Evolutionary conservation across 2,797 vertebrate species (phyloP), one percentile per base, ranked within the genome.

Genomic region (Gymnopithys bicolor): DNA sequence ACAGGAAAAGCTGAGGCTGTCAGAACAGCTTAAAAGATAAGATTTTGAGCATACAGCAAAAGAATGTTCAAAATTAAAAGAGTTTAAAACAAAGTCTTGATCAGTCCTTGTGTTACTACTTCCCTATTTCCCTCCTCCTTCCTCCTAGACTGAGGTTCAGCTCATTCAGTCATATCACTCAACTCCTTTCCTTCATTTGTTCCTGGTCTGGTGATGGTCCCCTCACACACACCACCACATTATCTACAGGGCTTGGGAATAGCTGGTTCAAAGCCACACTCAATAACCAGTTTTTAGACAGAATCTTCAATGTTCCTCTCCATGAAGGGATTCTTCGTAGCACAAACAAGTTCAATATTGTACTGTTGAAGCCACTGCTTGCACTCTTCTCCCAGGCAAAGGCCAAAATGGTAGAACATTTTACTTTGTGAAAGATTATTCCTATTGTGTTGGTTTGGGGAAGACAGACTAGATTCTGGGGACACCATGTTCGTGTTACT

Each of bases 191-290:
- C 35, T 90, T 90, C 15, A 7, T 49, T 68, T 11, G 5, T 25
- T 62, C 8, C 13, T 71, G 9, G 3, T 41, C 15, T 45, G n/a
- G 24, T 3, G 2, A 5, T 0, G 5, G 27, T 60, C 24, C 22
- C 12, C 7, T 30, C 21, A 43, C 5, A 14, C 4, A 35, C 3
- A 43, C 1, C 15, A 28, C 4, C 22, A 27, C 4, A 7, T 24
- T 67, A 15, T 25, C 66, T 67, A 11, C 30, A 27, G n/a, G 19
- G 33, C 17, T 62, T 83, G 37, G 17, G 28, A 93, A 25, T 14
- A 25, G 2, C 9, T 10, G 2, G 6, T 58, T 74, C 35, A 80
- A 80, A 76, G 53, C 17, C 55, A 68, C 22, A 23, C 3, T 48
- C 28, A 46, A 8, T n/a, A 46, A 25, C 7, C 23, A 52, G 17